These are phyloP conservation scores for Aphrophora alni DNA, from an alignment of 2,888 invertebrate species.

Conservation along the genomic window DNA sequence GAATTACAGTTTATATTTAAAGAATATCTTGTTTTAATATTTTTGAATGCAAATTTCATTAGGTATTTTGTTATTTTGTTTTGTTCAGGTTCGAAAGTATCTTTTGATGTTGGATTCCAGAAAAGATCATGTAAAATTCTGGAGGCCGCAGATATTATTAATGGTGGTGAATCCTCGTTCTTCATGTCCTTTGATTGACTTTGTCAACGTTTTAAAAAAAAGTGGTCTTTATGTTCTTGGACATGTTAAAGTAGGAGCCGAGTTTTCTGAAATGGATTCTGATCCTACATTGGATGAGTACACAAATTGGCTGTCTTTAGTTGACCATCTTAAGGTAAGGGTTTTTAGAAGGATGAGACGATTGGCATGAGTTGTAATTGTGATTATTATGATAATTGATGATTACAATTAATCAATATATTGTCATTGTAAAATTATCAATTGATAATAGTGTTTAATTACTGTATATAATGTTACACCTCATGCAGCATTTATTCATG, in stretches of 20 bases:
- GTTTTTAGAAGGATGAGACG: too few species aligned
- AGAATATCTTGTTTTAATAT: too few species aligned
- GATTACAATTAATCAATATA: too few species aligned
- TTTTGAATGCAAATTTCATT: too few species aligned
- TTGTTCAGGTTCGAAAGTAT: constrained; percentile 85
- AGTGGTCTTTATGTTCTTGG: constrained; percentile 88
- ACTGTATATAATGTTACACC: too few species aligned
- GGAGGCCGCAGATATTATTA: constrained; percentile 96
- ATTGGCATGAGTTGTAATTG: too few species aligned
- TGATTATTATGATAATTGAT: too few species aligned
- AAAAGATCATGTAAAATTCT: constrained; percentile 98
- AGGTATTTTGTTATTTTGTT: too few species aligned
- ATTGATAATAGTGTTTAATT: too few species aligned
- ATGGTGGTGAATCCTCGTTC: constrained; percentile 91
- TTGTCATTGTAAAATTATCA: too few species aligned
- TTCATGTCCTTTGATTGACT: constrained; percentile 90
- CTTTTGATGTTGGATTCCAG: constrained; percentile 92
- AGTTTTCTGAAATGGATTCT: constrained; percentile 59
- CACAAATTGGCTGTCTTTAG: constrained; percentile 89
- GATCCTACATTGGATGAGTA: constrained; percentile 81
- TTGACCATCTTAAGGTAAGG: constrained; percentile 88
- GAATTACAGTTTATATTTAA: too few species aligned
- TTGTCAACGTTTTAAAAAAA: constrained; percentile 98
- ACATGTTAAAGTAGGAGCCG: constrained; percentile 75
- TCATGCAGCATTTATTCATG: too few species aligned